Conservation (phyloP, 2,888 invertebrate genomes). For the Siphlonurus alternatus region DNA sequence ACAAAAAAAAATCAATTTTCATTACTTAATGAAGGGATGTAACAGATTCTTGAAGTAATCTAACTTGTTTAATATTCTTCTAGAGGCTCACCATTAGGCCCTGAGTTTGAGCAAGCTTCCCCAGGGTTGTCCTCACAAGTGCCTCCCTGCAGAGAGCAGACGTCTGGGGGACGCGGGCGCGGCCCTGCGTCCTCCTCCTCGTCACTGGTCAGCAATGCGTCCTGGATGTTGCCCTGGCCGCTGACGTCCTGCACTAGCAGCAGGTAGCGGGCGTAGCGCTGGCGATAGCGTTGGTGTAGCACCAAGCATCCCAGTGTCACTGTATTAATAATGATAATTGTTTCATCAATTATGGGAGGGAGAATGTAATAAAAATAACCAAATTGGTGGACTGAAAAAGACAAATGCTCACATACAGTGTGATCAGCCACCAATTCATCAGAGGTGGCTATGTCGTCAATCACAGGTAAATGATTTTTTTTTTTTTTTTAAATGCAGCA, state of each 20-base stretch:
- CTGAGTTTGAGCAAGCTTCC: background rate
- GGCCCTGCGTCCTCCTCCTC: background rate
- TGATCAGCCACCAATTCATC: background rate
- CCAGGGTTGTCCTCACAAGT: slow-evolving; percentile 7
- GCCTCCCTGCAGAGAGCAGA: background rate
- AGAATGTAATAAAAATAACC: slow-evolving; percentile 8
- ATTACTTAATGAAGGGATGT: too few species aligned
- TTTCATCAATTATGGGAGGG: slow-evolving; percentile 6
- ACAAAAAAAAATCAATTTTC: too few species aligned
- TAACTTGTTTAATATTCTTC: too few species aligned
- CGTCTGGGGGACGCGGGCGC: background rate
- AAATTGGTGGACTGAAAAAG: too few species aligned
- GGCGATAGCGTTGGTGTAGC: slow-evolving; percentile 62
- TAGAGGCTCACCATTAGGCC: background rate
- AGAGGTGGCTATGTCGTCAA: background rate
- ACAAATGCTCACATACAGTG: too few species aligned
- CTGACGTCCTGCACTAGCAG: slow-evolving; percentile 40
- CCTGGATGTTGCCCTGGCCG: slow-evolving; percentile 15
- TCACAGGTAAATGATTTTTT: slow-evolving; percentile 6
- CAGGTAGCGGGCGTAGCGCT: slow-evolving; percentile 47
- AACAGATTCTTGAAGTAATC: too few species aligned
- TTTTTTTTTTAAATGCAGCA: background rate
- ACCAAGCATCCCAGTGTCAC: slow-evolving; percentile 69
- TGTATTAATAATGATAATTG: slow-evolving; percentile 27
- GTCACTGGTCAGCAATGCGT: background rate